Conservation (phyloP, 1,140 invertebrate species). For the Cyclina sinensis region DNA sequence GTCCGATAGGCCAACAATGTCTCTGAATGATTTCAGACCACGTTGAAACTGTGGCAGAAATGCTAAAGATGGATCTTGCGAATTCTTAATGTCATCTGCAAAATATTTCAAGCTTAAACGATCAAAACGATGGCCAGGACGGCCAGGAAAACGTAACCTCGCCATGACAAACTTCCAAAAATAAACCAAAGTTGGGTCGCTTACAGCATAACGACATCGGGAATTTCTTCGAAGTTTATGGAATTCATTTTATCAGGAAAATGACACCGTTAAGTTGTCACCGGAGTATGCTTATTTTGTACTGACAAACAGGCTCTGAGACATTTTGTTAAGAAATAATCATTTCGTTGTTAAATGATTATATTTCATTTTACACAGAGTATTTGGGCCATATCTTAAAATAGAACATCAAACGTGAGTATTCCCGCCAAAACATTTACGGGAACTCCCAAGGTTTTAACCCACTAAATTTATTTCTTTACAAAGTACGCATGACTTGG, state of each 20-base stretch:
- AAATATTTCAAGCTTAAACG: slow-evolving; percentile 53
- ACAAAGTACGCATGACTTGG: too few species aligned
- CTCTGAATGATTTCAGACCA: slow-evolving; percentile 52
- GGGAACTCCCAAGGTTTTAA: not conserved
- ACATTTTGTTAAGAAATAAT: not conserved
- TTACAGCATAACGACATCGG: not conserved
- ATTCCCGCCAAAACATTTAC: slow-evolving; percentile 35
- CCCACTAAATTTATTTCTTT: not conserved
- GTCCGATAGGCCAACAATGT: slow-evolving; percentile 58
- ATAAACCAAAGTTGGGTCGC: slow-evolving; percentile 41
- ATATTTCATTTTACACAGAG: not conserved
- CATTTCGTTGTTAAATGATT: not conserved
- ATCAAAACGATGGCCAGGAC: slow-evolving; percentile 65
- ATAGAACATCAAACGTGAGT: slow-evolving; percentile 15
- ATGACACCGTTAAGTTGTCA: not conserved
- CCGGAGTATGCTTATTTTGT: not conserved
- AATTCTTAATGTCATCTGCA: slow-evolving; percentile 63
- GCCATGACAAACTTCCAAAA: slow-evolving; percentile 67
- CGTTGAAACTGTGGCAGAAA: slow-evolving; percentile 60
- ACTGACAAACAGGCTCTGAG: not conserved
- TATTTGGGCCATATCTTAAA: not conserved
- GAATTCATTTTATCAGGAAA: not conserved
- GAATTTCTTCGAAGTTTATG: not conserved
- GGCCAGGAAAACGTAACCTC: slow-evolving; percentile 66
- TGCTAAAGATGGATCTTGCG: slow-evolving; percentile 58